phyloP scores from a whole-genome alignment of 2,797 vertebrate genomes.

The Calcarius lapponicus region DNA sequence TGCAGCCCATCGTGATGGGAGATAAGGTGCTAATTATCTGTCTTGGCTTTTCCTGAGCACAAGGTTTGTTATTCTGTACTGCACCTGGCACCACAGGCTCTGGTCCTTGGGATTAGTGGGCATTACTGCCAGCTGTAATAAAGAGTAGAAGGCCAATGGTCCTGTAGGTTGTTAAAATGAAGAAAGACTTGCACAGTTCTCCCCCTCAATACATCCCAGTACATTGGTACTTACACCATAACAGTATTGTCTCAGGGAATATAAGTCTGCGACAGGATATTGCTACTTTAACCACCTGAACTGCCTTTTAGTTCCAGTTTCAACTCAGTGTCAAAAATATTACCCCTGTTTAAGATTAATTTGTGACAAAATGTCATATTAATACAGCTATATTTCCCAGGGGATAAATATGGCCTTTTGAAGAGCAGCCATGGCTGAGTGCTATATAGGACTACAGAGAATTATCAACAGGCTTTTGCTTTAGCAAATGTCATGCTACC shows the following conservation, averaged over 20 bases:
- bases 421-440: slow-evolving; percentile 36
- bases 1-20: not conserved
- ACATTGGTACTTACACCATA: slow-evolving; percentile 46
- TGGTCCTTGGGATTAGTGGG: not conserved
- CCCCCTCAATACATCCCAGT: not conserved
- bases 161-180: slow-evolving; percentile 46
- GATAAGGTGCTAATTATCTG: slow-evolving; percentile 37
- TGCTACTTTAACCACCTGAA: slow-evolving; percentile 57
- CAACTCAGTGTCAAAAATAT: slow-evolving; percentile 54
- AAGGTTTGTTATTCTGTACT: not conserved
- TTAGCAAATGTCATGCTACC: slow-evolving; percentile 58
- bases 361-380: slow-evolving; percentile 70
- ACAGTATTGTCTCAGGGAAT: slow-evolving; percentile 49
- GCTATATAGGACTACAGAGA: slow-evolving; percentile 62
- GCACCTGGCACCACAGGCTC: not conserved
- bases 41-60: not conserved
- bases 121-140: not conserved
- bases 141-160: slow-evolving; percentile 4
- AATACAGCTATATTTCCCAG: slow-evolving; percentile 68
- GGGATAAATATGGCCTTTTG: slow-evolving; percentile 67
- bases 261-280: slow-evolving; percentile 55
- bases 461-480: slow-evolving; percentile 54
- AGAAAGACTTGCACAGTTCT: slow-evolving; percentile 1
- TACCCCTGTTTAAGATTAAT: slow-evolving; percentile 63
- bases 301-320: slow-evolving; percentile 59